These are phyloP conservation scores for Acleris sparsana DNA, from an alignment of 2,888 invertebrate genomes.

Conservation along the genomic window DNA sequence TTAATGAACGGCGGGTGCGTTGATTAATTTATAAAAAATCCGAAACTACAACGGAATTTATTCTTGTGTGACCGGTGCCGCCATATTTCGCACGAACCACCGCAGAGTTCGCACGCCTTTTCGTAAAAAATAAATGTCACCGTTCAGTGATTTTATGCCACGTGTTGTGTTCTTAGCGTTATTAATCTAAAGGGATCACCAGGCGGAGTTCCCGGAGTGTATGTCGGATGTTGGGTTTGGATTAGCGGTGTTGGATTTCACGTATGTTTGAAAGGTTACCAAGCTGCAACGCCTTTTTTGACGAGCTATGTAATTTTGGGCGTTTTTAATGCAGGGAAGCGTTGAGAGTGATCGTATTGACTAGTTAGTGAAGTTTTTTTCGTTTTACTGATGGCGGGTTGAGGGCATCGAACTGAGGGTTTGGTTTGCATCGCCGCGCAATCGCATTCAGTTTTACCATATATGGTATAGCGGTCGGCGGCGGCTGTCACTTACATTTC, in stretches of 20 bases:
- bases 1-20: conserved; percentile 51
- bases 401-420: conserved; percentile 78
- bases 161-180: conserved; percentile 70
- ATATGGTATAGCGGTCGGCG: conserved; percentile 72
- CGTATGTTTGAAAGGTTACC: conserved; percentile 72
- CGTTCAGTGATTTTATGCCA: conserved; percentile 82
- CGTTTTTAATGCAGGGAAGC: conserved; percentile 37
- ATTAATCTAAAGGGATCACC: conserved; percentile 43
- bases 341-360: conserved; percentile 42
- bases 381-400: conserved; percentile 39
- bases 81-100: conserved; percentile 81
- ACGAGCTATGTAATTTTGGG: conserved; percentile 46
- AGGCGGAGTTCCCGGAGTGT: conserved; percentile 45
- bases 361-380: conserved; percentile 35
- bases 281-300: conserved; percentile 77
- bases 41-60: conserved; percentile 62
- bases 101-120: conserved; percentile 79
- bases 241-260: conserved; percentile 79
- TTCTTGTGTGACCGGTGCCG: conserved; percentile 77
- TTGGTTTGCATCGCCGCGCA: conserved; percentile 77
- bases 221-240: conserved; percentile 45
- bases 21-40: conserved; percentile 49
- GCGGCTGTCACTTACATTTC: conserved; percentile 63
- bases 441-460: conserved; percentile 78
- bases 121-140: conserved; percentile 73